phyloP scores from a whole-genome alignment of 2,888 invertebrate species.

The Pycnomerus fuliginosus region DNA sequence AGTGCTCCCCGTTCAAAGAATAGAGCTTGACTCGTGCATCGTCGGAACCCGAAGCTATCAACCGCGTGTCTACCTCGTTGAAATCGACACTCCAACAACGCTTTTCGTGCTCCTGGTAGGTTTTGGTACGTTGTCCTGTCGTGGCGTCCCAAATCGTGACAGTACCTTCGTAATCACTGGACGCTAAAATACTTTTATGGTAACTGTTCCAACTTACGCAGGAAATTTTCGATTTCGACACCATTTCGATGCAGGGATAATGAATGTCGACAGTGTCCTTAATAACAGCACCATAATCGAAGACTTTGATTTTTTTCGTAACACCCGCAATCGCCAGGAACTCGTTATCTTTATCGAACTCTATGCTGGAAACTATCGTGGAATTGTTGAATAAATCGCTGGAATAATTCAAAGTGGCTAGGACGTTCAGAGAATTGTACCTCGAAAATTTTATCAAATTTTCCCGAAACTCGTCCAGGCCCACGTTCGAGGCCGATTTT shows the following conservation, averaged over 20 bases:
- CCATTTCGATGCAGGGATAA: conserved; percentile 90
- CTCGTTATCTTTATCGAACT: conserved; percentile 95
- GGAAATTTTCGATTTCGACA: conserved; percentile 89
- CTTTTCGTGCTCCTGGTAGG: conserved; percentile 89
- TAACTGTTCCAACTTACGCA: conserved; percentile 94
- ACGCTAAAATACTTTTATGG: conserved; percentile 82
- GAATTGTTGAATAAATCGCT: conserved; percentile 85
- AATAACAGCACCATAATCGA: conserved; percentile 84
- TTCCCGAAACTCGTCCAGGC: conserved; percentile 76
- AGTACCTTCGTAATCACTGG: conserved; percentile 92
- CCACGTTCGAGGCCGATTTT: conserved; percentile 47
- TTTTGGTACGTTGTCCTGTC: conserved; percentile 71
- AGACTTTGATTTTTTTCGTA: conserved; percentile 90
- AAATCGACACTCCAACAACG: conserved; percentile 96
- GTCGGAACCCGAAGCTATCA: conserved; percentile 90
- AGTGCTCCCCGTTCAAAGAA: conserved; percentile 84
- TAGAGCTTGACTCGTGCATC: conserved; percentile 92
- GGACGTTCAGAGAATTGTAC: conserved; percentile 73
- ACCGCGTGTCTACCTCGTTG: conserved; percentile 83
- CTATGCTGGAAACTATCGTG: conserved; percentile 87
- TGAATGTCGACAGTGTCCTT: conserved; percentile 87
- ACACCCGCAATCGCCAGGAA: conserved; percentile 95
- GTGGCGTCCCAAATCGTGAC: conserved; percentile 91
- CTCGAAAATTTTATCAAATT: conserved; percentile 84
- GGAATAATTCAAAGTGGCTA: conserved; percentile 88